Evolutionary conservation across 2,113 vertebrate genomes (phyloP).

Genomic region (Glaucomys volans): DNA sequence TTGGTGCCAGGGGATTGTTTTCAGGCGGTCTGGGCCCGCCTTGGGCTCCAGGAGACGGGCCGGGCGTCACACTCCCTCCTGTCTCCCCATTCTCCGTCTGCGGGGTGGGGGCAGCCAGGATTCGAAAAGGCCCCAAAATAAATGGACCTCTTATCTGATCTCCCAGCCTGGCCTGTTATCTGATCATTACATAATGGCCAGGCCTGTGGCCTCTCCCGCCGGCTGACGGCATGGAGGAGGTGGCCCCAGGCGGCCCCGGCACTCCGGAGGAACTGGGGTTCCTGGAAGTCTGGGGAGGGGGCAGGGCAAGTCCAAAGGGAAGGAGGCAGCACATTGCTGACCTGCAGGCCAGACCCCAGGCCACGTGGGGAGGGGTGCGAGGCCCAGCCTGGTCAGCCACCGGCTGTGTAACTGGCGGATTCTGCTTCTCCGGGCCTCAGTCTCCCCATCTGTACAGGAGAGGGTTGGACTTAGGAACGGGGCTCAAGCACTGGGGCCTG

Average conservation of each 20-base stretch:
- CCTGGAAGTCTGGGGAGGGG: constrained; percentile 80
- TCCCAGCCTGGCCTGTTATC: constrained; percentile 86
- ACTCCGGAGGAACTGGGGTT: constrained; percentile 78
- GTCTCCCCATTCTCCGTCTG: constrained; percentile 73
- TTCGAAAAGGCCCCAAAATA: constrained; percentile 87
- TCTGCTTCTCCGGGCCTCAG: not conserved
- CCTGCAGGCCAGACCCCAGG: constrained; percentile 13
- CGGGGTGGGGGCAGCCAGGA: constrained; percentile 69
- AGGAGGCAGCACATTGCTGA: not conserved
- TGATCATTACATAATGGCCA: constrained; percentile 89
- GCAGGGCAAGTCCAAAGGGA: constrained; percentile 64
- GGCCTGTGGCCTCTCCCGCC: constrained; percentile 80
- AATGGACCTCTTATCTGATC: constrained; percentile 89
- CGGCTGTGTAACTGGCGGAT: not conserved
- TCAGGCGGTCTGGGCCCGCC: constrained; percentile 63
- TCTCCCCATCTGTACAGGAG: not conserved
- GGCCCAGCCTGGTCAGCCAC: not conserved
- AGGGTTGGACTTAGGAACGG: not conserved
- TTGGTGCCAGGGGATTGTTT: constrained; percentile 82
- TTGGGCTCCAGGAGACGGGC: constrained; percentile 57
- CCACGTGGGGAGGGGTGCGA: not conserved
- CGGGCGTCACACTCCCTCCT: constrained; percentile 55
- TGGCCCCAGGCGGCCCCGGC: constrained; percentile 68
- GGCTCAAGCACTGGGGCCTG: not conserved
- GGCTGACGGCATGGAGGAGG: constrained; percentile 79